phyloP scores from a whole-genome alignment of 1,140 invertebrate genomes.

The Nautilus pompilius region DNA sequence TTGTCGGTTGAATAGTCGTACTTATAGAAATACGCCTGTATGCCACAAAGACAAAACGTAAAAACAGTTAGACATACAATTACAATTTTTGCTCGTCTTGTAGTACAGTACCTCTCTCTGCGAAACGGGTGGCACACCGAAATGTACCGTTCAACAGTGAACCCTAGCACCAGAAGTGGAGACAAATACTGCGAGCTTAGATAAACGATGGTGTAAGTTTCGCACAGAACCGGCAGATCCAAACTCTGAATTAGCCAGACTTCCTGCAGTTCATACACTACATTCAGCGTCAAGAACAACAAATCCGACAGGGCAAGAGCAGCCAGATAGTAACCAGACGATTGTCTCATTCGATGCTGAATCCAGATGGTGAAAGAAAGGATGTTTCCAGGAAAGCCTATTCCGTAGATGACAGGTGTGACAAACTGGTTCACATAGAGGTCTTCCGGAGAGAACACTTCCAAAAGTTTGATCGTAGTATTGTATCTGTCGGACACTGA shows the following conservation, averaged over 20 bases:
- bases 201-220: slow-evolving; percentile 41
- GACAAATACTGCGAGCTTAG: slow-evolving; percentile 48
- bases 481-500: too few relatives aligned
- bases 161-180: slow-evolving; percentile 62
- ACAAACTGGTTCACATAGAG: slow-evolving; percentile 20
- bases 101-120: slow-evolving; percentile 62
- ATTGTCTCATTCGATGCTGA: slow-evolving; percentile 45
- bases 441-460: not conserved
- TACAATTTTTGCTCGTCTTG: slow-evolving; percentile 67
- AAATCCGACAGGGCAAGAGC: slow-evolving; percentile 49
- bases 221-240: slow-evolving; percentile 35
- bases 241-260: slow-evolving; percentile 37
- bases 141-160: slow-evolving; percentile 92
- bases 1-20: slow-evolving; percentile 10
- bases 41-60: slow-evolving; percentile 24
- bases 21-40: slow-evolving; percentile 48
- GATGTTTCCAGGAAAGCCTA: slow-evolving; percentile 51
- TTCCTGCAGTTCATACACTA: slow-evolving; percentile 43
- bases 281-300: slow-evolving; percentile 41
- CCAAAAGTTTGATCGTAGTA: too few relatives aligned
- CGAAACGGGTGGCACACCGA: slow-evolving; percentile 93
- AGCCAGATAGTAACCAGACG: slow-evolving; percentile 52
- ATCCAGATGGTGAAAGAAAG: slow-evolving; percentile 51
- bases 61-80: slow-evolving; percentile 25
- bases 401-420: slow-evolving; percentile 36